A percentile compares a stretch with the other conserved stretches of the same genome.
phyloP scores from a whole-genome alignment of 1,140 invertebrate genomes.

The Heterodera schachtii region DNA sequence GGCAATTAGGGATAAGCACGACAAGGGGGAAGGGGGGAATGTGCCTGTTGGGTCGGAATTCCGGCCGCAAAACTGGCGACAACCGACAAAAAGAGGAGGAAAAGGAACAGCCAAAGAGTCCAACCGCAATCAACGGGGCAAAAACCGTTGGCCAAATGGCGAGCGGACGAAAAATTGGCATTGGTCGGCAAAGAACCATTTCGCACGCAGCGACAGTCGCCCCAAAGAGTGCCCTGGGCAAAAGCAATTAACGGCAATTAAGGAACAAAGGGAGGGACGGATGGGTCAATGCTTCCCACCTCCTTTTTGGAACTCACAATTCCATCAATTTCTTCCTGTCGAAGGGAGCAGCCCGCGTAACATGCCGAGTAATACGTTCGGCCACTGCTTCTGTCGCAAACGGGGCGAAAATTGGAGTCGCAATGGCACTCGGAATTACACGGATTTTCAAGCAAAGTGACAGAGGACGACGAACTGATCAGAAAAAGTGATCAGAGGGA shows the following conservation, averaged over 20 bases:
- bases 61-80: slow-evolving; percentile 65
- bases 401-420: slow-evolving; percentile 8
- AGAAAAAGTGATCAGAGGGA: neutral
- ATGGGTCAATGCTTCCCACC: too few relatives aligned
- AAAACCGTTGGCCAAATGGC: slow-evolving; percentile 49
- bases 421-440: slow-evolving; percentile 28
- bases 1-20: neutral
- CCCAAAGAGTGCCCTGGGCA: slow-evolving; percentile 53
- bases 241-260: neutral
- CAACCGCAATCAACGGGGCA: slow-evolving; percentile 60
- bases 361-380: slow-evolving; percentile 64
- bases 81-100: slow-evolving; percentile 62
- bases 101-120: slow-evolving; percentile 57
- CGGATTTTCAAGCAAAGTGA: neutral
- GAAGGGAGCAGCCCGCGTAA: slow-evolving; percentile 55
- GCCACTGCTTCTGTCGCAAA: slow-evolving; percentile 32
- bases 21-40: neutral
- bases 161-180: slow-evolving; percentile 4
- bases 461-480: neutral
- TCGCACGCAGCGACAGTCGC: slow-evolving; percentile 50
- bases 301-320: neutral
- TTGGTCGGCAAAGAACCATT: slow-evolving; percentile 5
- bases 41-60: slow-evolving; percentile 63
- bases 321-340: slow-evolving; percentile 15
- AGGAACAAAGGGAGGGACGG: too few relatives aligned